Evolutionary conservation across 2,113 vertebrate species (phyloP).

Genomic region (Orientallactaga bullata): DNA sequence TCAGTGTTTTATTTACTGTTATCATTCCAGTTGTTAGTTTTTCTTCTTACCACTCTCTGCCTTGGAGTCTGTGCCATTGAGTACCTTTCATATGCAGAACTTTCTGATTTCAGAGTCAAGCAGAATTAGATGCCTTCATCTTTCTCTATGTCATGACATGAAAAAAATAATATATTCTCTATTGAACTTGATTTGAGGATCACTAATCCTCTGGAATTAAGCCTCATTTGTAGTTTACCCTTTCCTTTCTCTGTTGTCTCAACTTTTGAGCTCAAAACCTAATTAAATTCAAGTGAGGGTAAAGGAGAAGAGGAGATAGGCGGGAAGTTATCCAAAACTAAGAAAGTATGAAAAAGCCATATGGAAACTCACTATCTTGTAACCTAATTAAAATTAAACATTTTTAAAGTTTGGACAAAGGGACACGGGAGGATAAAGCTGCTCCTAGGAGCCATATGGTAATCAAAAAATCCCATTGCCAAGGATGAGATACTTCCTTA

Average conservation of each 20-base stretch:
- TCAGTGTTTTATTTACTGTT: constrained; percentile 28
- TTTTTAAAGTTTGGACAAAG: background rate
- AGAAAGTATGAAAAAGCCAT: no score
- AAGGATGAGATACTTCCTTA: no score
- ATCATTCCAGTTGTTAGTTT: background rate
- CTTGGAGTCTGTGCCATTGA: background rate
- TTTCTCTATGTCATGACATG: background rate
- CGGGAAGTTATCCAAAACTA: no score
- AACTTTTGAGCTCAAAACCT: constrained; percentile 1
- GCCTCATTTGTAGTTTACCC: constrained; percentile 28
- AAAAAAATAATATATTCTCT: constrained; percentile 31
- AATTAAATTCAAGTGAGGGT: constrained; percentile 50
- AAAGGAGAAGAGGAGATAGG: no score
- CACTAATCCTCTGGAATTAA: background rate
- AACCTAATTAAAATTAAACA: background rate
- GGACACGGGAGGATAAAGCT: no score
- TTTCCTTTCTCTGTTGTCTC: constrained; percentile 5
- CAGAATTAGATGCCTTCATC: background rate
- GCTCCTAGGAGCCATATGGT: no score
- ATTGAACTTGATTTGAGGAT: constrained; percentile 27
- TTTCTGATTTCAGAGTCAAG: constrained; percentile 48
- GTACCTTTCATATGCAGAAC: background rate
- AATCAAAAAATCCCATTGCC: no score
- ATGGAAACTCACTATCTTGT: no score
- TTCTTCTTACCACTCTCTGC: constrained; percentile 31